A percentile compares a stretch with the other conserved stretches of the same genome.
These are phyloP conservation scores for Gryllus longicercus DNA, from an alignment of 2,888 invertebrate genomes.

Conservation along the genomic window DNA sequence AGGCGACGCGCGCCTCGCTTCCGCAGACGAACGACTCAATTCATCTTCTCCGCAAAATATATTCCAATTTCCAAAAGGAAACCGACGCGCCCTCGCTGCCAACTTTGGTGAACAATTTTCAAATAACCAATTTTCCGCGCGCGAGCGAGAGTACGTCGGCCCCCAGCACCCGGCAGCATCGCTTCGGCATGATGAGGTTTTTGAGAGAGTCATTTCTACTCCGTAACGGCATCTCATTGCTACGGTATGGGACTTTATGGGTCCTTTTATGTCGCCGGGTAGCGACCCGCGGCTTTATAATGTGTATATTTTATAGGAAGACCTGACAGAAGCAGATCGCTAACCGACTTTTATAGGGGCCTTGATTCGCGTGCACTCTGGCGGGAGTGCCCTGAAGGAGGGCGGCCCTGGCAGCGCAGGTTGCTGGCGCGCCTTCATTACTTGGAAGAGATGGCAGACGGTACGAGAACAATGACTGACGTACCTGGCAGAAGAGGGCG, in stretches of 20 bases:
- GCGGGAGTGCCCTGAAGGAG: background rate
- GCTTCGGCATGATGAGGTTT: background rate
- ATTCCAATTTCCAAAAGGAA: constrained; percentile 11
- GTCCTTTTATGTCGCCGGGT: background rate
- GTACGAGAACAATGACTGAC: too few species aligned
- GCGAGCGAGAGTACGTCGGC: background rate
- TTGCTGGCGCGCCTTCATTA: too few species aligned
- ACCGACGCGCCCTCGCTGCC: background rate
- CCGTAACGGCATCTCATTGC: constrained; percentile 3
- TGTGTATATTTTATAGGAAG: constrained; percentile 7
- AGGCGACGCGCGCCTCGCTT: background rate
- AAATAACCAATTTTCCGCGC: background rate
- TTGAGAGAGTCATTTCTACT: background rate
- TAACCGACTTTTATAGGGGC: constrained; percentile 9
- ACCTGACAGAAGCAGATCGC: background rate
- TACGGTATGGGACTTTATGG: background rate
- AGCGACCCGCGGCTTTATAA: constrained; percentile 7
- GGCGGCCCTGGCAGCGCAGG: background rate
- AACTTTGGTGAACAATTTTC: background rate
- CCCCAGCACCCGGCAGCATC: background rate
- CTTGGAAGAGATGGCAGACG: too few species aligned
- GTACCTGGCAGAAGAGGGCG: too few species aligned
- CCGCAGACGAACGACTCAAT: background rate
- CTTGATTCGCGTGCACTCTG: constrained; percentile 17
- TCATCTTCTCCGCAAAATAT: background rate